Evolutionary conservation across 2,113 vertebrate species (phyloP).

Genomic region (Sinocyclocheilus anshuiensis): DNA sequence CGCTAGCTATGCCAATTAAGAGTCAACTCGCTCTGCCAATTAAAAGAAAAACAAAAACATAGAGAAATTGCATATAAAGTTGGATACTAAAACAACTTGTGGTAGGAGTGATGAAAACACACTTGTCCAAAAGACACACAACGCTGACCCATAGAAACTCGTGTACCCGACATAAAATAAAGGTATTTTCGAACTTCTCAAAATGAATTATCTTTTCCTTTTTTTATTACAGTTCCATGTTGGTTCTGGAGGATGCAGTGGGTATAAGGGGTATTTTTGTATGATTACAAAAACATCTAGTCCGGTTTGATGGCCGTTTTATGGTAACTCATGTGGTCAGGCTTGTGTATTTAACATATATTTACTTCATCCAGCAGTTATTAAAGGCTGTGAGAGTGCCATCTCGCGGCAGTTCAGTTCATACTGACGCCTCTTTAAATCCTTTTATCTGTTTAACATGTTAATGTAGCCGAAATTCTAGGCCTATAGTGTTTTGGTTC

Average conservation of each 20-base stretch:
- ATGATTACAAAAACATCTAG: conserved; percentile 52
- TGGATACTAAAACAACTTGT: conserved; percentile 40
- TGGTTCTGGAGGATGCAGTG: conserved; percentile 14
- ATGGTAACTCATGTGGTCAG: conserved; percentile 47
- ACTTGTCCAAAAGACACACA: conserved; percentile 40
- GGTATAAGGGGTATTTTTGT: conserved; percentile 39
- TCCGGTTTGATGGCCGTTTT: conserved; percentile 40
- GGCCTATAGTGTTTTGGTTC: neutral
- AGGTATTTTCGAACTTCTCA: conserved; percentile 17
- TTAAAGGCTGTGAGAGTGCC: conserved; percentile 54
- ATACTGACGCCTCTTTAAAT: neutral
- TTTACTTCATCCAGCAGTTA: conserved; percentile 20
- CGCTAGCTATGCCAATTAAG: neutral
- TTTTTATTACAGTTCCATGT: conserved; percentile 42
- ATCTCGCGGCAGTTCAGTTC: conserved; percentile 62
- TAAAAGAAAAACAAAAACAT: neutral
- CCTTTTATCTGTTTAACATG: neutral
- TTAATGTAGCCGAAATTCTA: neutral
- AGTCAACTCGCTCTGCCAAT: neutral
- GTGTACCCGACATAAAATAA: neutral
- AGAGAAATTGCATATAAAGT: conserved; percentile 6
- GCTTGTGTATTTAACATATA: conserved; percentile 28
- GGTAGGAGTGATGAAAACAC: conserved; percentile 42
- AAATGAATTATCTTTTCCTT: conserved; percentile 39
- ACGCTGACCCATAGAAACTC: conserved; percentile 18